These are phyloP conservation scores for Phengaris arion DNA, from an alignment of 2,888 invertebrate genomes.

Conservation along the genomic window DNA sequence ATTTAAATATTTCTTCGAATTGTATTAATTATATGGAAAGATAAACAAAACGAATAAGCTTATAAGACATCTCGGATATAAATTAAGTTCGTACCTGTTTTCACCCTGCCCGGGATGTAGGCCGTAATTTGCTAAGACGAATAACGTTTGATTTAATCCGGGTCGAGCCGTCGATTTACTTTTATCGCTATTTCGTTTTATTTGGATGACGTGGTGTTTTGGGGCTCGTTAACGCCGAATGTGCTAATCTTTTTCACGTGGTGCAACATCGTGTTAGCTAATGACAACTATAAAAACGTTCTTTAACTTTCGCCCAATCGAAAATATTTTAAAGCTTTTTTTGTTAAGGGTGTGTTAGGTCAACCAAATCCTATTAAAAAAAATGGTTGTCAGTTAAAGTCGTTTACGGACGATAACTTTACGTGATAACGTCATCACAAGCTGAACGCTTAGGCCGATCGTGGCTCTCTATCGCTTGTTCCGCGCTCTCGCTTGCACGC, in stretches of 20 bases:
- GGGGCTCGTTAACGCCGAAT: conserved; percentile 74
- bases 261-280: conserved; percentile 37
- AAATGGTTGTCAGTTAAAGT: no score
- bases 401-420: no score
- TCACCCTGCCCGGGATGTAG: conserved; percentile 61
- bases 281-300: conserved; percentile 33
- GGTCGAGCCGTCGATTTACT: conserved; percentile 72
- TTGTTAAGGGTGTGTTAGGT: no score
- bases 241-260: conserved; percentile 75
- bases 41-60: conserved; percentile 2
- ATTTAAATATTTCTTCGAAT: not conserved
- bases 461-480: no score
- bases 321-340: conserved; percentile 37
- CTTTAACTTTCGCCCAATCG: conserved; percentile 52
- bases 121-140: conserved; percentile 77
- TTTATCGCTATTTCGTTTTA: conserved; percentile 77
- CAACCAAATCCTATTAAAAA: no score
- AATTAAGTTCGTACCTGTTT: conserved; percentile 57
- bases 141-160: conserved; percentile 77
- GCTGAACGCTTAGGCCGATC: no score
- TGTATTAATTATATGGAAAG: not conserved
- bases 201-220: conserved; percentile 71
- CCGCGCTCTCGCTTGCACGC: no score
- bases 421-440: no score
- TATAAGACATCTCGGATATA: conserved; percentile 28